phyloP scores from a whole-genome alignment of 2,113 vertebrate genomes.

The Apodemus speciosus region DNA sequence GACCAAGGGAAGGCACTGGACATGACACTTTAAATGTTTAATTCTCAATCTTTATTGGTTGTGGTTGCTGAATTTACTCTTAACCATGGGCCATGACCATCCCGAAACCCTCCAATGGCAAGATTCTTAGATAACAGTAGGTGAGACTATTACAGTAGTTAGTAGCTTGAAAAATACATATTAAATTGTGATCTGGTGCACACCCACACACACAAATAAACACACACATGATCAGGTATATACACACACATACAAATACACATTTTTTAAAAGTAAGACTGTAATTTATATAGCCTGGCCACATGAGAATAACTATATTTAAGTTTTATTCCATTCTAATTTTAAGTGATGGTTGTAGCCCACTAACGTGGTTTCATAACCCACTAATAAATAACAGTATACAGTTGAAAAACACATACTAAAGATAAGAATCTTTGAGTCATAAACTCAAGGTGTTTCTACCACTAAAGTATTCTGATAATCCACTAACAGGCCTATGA shows the following conservation, averaged over 20 bases:
- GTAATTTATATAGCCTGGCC: conserved; percentile 2
- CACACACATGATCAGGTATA: background rate
- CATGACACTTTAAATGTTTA: background rate
- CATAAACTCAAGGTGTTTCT: conserved; percentile 28
- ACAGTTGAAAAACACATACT: conserved; percentile 20
- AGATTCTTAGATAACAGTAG: conserved; percentile 57
- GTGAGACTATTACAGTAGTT: conserved; percentile 48
- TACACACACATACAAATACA: background rate
- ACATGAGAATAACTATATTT: conserved; percentile 19
- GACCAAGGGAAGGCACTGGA: background rate
- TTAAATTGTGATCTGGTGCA: background rate
- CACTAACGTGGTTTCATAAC: conserved; percentile 52
- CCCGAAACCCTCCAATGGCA: conserved; percentile 28
- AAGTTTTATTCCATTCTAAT: conserved; percentile 33
- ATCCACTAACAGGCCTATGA: background rate
- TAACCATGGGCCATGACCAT: background rate
- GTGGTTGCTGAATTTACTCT: background rate
- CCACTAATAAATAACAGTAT: conserved; percentile 32
- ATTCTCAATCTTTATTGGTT: background rate
- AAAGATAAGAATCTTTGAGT: conserved; percentile 35
- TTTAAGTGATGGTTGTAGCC: conserved; percentile 16
- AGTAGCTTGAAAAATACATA: background rate
- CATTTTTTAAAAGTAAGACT: background rate
- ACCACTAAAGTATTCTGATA: conserved; percentile 36
- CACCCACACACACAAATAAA: background rate